Base-by-base conservation (phyloP, 2,888 invertebrate genomes). In the Heliconius hortense region DNA sequence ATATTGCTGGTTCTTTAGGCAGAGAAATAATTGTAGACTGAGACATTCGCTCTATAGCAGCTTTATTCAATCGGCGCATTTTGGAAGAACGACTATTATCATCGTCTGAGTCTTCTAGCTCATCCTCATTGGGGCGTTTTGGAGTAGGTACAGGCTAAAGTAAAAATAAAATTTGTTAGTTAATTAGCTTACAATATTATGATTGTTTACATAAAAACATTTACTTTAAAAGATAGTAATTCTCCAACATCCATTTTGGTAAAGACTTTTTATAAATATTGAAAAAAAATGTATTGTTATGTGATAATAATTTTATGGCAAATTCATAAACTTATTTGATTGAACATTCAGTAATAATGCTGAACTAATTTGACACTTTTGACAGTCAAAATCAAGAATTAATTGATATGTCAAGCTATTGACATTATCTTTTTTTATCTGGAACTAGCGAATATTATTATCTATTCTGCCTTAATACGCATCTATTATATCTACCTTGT, bases 81-180 rank as follows among this genome's bases (percentile, higher is more conserved):
- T 96, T 96, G 79, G 94, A 94, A 0, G 95, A 90, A 81, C 95
- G 95, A 79, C 96, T 95, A 81, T 94, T 93, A 77, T 95, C 95
- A 79, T 96, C 95, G 35, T 96, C 96, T 21, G 95, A 95, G 75
- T 95, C 95, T 56, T 95, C 95, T 80, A 96, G 96, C 71, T 96
- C 96, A 78, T 96, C 96, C 39, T 95, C 95, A 80, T 83, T 90
- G 31, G 96, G 95, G 78, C 97, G 94, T 89, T 97, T 97, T 13
- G 97, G 96, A 13, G 97, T 97, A 85, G 97, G 97, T 71, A 97
- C 96, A 7, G 97, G 97, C 97, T 98, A 82, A 53, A 90, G 86
- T 73, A 60, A 35, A 13, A 26, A 76, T 35, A 15, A n/a, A 7
- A n/a, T 60, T 24, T 13, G 59, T 56, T 31, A 68, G n/a, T 35